phyloP scores from a whole-genome alignment of 2,888 invertebrate species.

The Germaria angustata region DNA sequence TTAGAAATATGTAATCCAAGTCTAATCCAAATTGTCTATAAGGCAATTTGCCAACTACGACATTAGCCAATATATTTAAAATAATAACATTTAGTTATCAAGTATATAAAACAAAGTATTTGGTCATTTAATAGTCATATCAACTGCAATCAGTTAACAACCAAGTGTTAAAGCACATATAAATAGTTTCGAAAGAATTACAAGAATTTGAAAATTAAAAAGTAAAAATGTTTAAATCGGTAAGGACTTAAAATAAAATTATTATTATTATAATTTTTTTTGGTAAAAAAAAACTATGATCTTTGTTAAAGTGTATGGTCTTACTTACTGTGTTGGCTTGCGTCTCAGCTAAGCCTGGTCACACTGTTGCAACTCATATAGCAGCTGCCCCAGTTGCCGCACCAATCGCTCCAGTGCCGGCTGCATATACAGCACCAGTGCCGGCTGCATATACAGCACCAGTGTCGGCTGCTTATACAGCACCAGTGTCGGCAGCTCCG shows the following conservation, averaged over 20 bases:
- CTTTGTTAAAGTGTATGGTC: constrained; percentile 34
- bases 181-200: constrained; percentile 15
- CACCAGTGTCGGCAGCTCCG: constrained; percentile 23
- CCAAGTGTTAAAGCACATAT: constrained; percentile 23
- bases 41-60: constrained; percentile 58
- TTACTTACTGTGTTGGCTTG: constrained; percentile 47
- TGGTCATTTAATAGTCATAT: constrained; percentile 51
- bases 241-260: constrained; percentile 33
- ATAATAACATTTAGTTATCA: constrained; percentile 5
- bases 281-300: neutral
- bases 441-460: constrained; percentile 47
- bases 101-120: constrained; percentile 55
- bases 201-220: neutral
- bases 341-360: constrained; percentile 51
- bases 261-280: too few species aligned
- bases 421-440: constrained; percentile 22
- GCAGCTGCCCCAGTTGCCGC: constrained; percentile 43
- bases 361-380: constrained; percentile 30
- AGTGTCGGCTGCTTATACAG: constrained; percentile 23
- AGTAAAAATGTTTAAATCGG: constrained; percentile 59
- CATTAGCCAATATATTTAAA: neutral
- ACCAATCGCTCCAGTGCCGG: constrained; percentile 27
- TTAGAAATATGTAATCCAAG: constrained; percentile 3
- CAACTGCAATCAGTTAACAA: constrained; percentile 57
- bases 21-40: constrained; percentile 46